Percentiles rank a stretch among this genome's conserved stretches.
phyloP scores from a whole-genome alignment of 1,140 invertebrate species.

The Akabosia matsudoensis region DNA sequence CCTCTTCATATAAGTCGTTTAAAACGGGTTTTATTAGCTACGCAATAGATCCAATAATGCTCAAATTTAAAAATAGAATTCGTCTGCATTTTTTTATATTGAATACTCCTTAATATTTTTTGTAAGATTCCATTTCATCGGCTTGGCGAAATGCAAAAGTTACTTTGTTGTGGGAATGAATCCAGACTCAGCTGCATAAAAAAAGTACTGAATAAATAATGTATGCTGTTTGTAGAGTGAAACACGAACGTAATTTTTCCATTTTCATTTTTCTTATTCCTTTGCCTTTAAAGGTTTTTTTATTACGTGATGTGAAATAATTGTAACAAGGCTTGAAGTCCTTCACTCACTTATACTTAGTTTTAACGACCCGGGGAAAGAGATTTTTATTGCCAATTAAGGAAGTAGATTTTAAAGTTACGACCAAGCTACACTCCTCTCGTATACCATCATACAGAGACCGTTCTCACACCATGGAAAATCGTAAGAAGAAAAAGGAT shows the following conservation, averaged over 20 bases:
- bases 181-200: too few relatives aligned
- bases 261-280: not conserved
- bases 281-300: not conserved
- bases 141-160: too few relatives aligned
- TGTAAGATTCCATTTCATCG: too few relatives aligned
- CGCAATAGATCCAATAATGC: too few relatives aligned
- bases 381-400: slow-evolving; percentile 42
- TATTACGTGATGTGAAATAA: not conserved
- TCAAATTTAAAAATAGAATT: too few relatives aligned
- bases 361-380: slow-evolving; percentile 34
- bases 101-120: too few relatives aligned
- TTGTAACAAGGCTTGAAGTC: slow-evolving; percentile 9
- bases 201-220: too few relatives aligned
- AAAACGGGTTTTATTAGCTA: too few relatives aligned
- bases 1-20: too few relatives aligned
- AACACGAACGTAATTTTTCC: not conserved
- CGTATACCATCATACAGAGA: too few relatives aligned
- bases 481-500: not conserved
- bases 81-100: too few relatives aligned
- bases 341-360: slow-evolving; percentile 15
- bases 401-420: slow-evolving; percentile 39
- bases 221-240: not conserved
- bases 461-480: not conserved
- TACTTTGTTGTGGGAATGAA: too few relatives aligned
- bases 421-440: slow-evolving; percentile 7